phyloP scores from a whole-genome alignment of 2,797 vertebrate genomes.

The Betta splendens region DNA sequence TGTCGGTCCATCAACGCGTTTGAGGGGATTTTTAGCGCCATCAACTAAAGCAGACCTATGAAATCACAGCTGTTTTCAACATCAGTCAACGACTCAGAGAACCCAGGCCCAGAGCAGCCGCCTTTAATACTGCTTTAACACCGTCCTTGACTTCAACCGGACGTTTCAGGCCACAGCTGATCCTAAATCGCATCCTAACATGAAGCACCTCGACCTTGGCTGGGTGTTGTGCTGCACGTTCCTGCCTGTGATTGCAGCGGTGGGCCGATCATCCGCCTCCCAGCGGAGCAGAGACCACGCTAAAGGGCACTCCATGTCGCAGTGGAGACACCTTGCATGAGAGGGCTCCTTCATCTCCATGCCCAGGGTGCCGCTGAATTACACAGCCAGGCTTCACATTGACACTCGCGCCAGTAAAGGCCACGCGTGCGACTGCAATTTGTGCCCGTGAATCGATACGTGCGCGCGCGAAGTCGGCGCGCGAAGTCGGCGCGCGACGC shows the following conservation, averaged over 20 bases:
- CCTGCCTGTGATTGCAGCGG: neutral
- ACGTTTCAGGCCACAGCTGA: neutral
- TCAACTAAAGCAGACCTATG: constrained; percentile 20
- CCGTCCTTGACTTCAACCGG: neutral
- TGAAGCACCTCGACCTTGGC: neutral
- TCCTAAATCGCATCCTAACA: neutral
- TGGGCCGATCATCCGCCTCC: constrained; percentile 14
- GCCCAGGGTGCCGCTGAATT: constrained; percentile 17
- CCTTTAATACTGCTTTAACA: too few species aligned
- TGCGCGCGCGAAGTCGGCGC: neutral
- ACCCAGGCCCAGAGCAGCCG: too few species aligned
- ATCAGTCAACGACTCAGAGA: too few species aligned
- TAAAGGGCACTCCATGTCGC: constrained; percentile 22
- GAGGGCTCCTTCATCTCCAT: constrained; percentile 10
- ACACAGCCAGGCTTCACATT: constrained; percentile 11
- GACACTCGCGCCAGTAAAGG: constrained; percentile 11
- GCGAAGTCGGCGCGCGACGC: neutral
- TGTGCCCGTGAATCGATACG: neutral
- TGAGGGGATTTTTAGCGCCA: neutral
- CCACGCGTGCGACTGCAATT: constrained; percentile 6
- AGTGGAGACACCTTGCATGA: constrained; percentile 9
- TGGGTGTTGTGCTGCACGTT: constrained; percentile 10
- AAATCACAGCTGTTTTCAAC: constrained; percentile 28
- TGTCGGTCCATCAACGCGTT: neutral
- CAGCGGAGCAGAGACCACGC: constrained; percentile 6